These are phyloP conservation scores for Patella vulgata DNA, from an alignment of 1,140 invertebrate species.

Conservation along the genomic window DNA sequence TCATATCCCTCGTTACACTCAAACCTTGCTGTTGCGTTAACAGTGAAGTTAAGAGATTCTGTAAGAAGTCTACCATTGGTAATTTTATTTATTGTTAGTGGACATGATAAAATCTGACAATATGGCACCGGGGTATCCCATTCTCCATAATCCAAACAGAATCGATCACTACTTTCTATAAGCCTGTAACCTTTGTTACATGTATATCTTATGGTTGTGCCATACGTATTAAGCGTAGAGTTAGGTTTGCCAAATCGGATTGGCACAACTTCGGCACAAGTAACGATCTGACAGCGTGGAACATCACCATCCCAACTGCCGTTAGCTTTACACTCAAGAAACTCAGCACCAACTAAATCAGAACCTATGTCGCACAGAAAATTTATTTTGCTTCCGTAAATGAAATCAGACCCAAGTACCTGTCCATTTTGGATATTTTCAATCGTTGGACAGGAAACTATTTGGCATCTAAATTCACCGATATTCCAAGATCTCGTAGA, in stretches of 20 bases:
- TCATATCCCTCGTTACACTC: conserved; percentile 52
- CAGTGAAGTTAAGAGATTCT: conserved; percentile 6
- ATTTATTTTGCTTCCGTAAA: neutral
- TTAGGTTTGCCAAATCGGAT: conserved; percentile 30
- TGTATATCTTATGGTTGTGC: conserved; percentile 36
- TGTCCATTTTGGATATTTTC: too few relatives aligned
- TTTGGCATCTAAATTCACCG: conserved; percentile 36
- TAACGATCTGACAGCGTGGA: conserved; percentile 30
- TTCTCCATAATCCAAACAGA: conserved; percentile 72
- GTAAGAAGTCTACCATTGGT: conserved; percentile 65
- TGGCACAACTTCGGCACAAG: conserved; percentile 29
- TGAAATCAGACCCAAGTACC: neutral
- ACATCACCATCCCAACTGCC: conserved; percentile 44
- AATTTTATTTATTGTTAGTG: conserved; percentile 12
- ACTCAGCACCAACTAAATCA: conserved; percentile 16
- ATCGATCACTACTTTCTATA: conserved; percentile 9
- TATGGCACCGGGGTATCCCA: conserved; percentile 76
- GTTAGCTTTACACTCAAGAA: conserved; percentile 42
- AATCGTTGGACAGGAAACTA: conserved; percentile 10
- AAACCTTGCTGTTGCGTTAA: conserved; percentile 25
- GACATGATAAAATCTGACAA: conserved; percentile 39
- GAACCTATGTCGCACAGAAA: conserved; percentile 35
- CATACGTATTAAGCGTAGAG: conserved; percentile 37
- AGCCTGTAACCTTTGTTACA: conserved; percentile 48
- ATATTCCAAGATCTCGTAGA: conserved; percentile 43